Evolutionary conservation across 2,797 vertebrate species (phyloP).

Genomic region (Acanthis flammea): DNA sequence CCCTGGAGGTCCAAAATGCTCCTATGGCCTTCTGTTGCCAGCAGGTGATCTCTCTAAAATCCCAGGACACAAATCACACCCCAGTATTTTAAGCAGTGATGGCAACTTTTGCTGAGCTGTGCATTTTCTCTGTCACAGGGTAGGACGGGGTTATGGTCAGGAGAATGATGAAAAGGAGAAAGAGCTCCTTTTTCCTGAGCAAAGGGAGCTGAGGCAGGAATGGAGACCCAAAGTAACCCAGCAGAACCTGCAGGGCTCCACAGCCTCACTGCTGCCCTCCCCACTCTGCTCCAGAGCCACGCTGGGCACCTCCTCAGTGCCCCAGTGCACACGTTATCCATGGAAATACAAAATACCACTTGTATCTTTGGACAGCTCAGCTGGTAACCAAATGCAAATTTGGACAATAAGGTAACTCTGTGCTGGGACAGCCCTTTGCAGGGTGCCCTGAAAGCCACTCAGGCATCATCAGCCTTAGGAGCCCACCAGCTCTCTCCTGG

Average conservation of each 20-base stretch:
- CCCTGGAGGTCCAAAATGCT: not conserved
- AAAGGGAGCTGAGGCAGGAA: not conserved
- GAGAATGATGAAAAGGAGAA: not conserved
- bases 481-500: not conserved
- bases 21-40: not conserved
- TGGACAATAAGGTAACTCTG: not conserved
- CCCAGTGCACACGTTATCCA: fast-evolving
- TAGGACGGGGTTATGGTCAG: not conserved
- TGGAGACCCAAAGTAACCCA: not conserved
- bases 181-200: not conserved
- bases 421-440: not conserved
- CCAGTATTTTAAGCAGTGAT: not conserved
- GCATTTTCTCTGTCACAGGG: not conserved
- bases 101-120: not conserved
- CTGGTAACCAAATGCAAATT: fast-evolving
- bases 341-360: fast-evolving
- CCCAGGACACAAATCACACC: not conserved
- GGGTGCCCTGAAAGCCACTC: not conserved
- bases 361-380: not conserved
- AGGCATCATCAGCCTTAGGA: not conserved
- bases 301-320: fast-evolving
- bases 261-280: not conserved
- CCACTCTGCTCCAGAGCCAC: not conserved
- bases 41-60: not conserved
- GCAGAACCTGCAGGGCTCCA: not conserved